Evolutionary conservation across 2,888 invertebrate genomes (phyloP), one percentile per base, ranked within the genome.

Genomic region (Drosophila lutescens): DNA sequence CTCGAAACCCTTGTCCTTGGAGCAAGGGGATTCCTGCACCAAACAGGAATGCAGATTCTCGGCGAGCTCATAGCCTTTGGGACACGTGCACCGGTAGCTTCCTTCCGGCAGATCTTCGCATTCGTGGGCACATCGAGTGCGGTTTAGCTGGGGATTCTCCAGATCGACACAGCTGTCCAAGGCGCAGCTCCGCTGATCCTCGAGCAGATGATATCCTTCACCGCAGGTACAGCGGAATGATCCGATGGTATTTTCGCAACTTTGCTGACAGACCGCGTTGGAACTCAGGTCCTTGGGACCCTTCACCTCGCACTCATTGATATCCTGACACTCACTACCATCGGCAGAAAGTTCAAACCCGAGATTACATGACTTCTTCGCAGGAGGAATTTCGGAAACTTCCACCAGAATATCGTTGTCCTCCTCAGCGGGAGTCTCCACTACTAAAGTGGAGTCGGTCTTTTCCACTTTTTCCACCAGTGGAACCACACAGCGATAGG

Each of bases 271-370:
- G 1, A n/a, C n/a, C 1, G 13, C 44, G 8, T 92, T 78, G 26
- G 10, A 4, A n/a, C 34, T n/a, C 0, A 32, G 51, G 4, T 61
- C 66, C 12, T 55, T 56, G 8, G 66, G 66, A 26, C 95, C 96
- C 76, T 94, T 95, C 86, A 97, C 96, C 88, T 95, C 95, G 88
- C 98, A 98, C 92, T 98, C 98, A 91, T 98, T 96, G 86, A 98
- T 97, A 91, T 98, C 98, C 91, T 91, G 84, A 75, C 94, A 94
- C 2, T 90, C 91, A 72, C 74, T 91, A 32, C 88, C 91, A 62
- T 93, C 92, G 1, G 88, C 87, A 1, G 90, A 87, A 7, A 93
- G 77, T 8, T 88, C 86, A 53, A 89, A 93, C 10, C 93, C 93
- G 34, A 90, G 74, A n/a, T 92, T 92, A 80, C 95, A 95, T 13